Base-by-base conservation (phyloP, 2,113 vertebrate species). In the Sciurus niger region DNA sequence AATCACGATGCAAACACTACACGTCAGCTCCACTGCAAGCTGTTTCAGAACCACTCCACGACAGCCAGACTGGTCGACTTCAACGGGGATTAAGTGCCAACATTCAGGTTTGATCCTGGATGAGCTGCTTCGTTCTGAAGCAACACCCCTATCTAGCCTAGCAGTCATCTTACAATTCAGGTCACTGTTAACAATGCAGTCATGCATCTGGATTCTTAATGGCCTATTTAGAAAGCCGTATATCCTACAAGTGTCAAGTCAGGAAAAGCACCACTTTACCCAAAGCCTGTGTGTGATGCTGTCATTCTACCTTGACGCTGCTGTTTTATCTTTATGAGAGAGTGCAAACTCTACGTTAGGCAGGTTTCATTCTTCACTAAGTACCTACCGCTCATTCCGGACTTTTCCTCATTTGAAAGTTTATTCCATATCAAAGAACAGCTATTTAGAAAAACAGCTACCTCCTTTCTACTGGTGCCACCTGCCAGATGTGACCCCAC, bases 21-120 rank as follows among this genome's bases (percentile, higher is more conserved):
- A 77, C 25, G 37, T 91, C 43, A 89, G 20, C 34, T 63, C 32
- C 18, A 20, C 46, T 89, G 84, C 60, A 89, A 91, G 20, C 6
- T 67, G 60, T 48, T 74, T 89, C 32, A 48, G 40, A 85, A 55
- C 6, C 68, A 60, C 58, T 85, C 63, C 9, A 55, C 43, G 55
- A 65, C 1, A 72, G 46, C 30, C 65, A 22, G 1, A 9, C 32
- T 93, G 63, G 85, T 25, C 43, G 72, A 80, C 48, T 48, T 16
- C 53, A 8, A 70, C 9, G n/a, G 1, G 37, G 85, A 30, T 51
- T n/a, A 77, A 79, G 34, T 9, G 48, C 77, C 95, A 78, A 95
- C 65, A 79, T 55, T 84, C 14, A 4, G 70, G 12, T 46, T 90
- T 96, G 95, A 96, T 91, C 95, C 55, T 83, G 34, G 28, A 86